Percentiles rank a stretch among this genome's conserved stretches.
These are phyloP conservation scores for Plectropomus leopardus DNA, from an alignment of 2,113 vertebrate species.

Conservation along the genomic window DNA sequence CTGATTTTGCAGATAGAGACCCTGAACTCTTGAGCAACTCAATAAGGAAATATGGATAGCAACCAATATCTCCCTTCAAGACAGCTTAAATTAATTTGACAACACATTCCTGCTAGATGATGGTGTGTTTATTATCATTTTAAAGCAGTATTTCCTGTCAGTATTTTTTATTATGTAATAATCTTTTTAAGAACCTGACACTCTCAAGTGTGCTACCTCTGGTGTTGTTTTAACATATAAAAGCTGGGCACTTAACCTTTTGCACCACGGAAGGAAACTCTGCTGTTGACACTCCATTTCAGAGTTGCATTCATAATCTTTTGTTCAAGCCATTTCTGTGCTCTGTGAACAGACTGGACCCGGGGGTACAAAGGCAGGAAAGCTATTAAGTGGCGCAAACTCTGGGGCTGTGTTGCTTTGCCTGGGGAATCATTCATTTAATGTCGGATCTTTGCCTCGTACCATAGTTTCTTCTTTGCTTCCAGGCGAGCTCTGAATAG, in stretches of 20 bases:
- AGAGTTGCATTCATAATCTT: conserved; percentile 54
- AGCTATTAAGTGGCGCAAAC: conserved; percentile 67
- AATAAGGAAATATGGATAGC: not conserved
- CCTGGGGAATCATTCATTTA: conserved; percentile 71
- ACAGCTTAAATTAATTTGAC: not conserved
- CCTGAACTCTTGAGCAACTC: not conserved
- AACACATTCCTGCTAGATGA: not conserved
- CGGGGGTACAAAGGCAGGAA: conserved; percentile 44
- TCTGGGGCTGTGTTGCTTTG: conserved; percentile 61
- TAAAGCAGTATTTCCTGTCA: not conserved
- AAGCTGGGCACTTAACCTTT: conserved; percentile 65
- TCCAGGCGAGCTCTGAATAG: conserved; percentile 63
- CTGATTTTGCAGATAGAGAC: not conserved
- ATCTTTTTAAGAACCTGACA: not conserved
- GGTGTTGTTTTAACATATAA: conserved; percentile 48
- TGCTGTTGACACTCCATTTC: conserved; percentile 53
- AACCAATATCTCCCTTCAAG: not conserved
- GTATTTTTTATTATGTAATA: not conserved
- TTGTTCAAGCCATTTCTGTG: conserved; percentile 55
- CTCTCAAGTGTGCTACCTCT: not conserved
- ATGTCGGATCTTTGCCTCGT: conserved; percentile 53
- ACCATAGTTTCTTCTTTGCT: conserved; percentile 18
- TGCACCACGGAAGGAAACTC: conserved; percentile 47
- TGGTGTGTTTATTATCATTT: not conserved
- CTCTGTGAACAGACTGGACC: conserved; percentile 44